Evolutionary conservation across 2,113 vertebrate genomes (phyloP).

Genomic region (Argyrosomus japonicus): DNA sequence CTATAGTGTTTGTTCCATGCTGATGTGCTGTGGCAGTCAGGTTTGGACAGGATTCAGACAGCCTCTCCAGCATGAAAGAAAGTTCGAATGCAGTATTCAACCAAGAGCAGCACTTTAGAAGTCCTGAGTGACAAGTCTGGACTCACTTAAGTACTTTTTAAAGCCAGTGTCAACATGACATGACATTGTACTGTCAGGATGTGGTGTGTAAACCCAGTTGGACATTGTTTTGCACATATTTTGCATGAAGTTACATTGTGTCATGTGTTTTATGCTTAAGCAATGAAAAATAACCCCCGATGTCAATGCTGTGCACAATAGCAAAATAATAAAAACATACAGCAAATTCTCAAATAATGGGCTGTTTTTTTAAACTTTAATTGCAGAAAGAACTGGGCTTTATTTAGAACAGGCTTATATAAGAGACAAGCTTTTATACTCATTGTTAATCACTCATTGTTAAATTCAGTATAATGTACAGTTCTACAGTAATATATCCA

Average conservation of each 20-base stretch:
- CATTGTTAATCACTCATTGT: too few relatives aligned
- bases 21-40: background rate
- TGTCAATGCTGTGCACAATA: background rate
- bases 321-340: too few relatives aligned
- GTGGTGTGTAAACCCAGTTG: background rate
- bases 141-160: background rate
- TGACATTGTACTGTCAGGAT: background rate
- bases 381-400: background rate
- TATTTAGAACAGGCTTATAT: background rate
- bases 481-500: too few relatives aligned
- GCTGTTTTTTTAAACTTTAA: background rate
- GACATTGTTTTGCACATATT: background rate
- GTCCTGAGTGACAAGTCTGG: background rate
- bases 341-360: background rate
- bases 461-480: background rate
- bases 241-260: background rate
- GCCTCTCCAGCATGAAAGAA: slow-evolving; percentile 31
- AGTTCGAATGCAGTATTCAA: slow-evolving; percentile 20
- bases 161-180: background rate
- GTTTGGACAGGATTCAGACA: slow-evolving; percentile 23
- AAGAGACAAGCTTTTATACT: background rate
- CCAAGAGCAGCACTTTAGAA: background rate
- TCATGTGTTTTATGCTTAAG: background rate
- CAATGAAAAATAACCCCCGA: background rate
- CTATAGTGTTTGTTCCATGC: background rate